phyloP scores from a whole-genome alignment of 1,140 invertebrate species.

The Drosophila suzukii region DNA sequence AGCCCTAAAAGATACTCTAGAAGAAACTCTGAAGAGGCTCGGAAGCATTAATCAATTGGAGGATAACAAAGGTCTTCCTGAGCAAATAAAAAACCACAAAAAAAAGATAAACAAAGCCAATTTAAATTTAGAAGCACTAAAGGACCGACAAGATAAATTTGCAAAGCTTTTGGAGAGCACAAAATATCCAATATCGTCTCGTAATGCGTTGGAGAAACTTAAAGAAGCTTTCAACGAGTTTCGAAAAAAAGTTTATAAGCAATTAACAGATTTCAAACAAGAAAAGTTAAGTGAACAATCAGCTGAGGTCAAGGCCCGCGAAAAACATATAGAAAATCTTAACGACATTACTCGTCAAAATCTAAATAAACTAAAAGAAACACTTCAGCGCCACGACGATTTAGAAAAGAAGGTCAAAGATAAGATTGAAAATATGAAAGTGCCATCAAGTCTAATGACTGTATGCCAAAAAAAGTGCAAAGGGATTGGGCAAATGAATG shows the following conservation, averaged over 20 bases:
- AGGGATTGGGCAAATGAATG: constrained; percentile 14
- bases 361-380: constrained; percentile 8
- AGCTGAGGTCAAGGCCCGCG: neutral
- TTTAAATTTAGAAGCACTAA: neutral
- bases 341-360: neutral
- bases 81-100: neutral
- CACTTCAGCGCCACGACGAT: neutral
- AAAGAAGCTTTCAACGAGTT: neutral
- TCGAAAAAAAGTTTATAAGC: neutral
- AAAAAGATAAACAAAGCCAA: neutral
- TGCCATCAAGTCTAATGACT: neutral
- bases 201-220: neutral
- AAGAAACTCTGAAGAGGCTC: neutral
- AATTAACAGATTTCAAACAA: neutral
- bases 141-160: neutral
- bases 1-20: neutral
- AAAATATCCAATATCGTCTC: neutral
- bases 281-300: neutral
- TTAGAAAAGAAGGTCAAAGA: constrained; percentile 22
- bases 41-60: neutral
- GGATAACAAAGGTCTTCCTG: neutral
- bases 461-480: constrained; percentile 16
- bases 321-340: constrained; percentile 11
- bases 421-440: neutral
- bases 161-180: neutral